phyloP scores from a whole-genome alignment of 37 sponge, comb jelly and placozoan genomes.

The Corticium candelabrum region DNA sequence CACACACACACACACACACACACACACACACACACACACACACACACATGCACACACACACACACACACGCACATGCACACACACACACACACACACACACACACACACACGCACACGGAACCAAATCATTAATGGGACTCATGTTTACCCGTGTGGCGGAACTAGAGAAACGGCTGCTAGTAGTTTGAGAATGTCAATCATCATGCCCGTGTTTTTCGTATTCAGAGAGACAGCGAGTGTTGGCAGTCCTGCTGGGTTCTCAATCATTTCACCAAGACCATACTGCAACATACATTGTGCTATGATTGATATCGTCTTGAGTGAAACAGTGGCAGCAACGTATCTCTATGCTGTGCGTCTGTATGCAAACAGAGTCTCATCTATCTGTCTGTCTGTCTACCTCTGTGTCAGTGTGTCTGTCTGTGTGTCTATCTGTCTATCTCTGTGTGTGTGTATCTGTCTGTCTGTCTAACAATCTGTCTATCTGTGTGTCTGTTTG shows the following conservation, averaged over 20 bases:
- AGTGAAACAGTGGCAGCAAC: too few species aligned
- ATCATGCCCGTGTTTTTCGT: conserved; percentile 77
- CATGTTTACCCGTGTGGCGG: conserved; percentile 25
- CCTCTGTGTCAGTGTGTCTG: too few species aligned
- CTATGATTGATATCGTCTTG: too few species aligned
- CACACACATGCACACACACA: conserved; percentile 12
- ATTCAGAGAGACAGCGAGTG: conserved; percentile 83
- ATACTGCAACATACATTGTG: conserved; percentile 51
- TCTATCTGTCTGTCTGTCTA: too few species aligned
- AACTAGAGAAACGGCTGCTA: conserved; percentile 92
- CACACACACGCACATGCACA: not conserved
- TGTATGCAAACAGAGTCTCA: too few species aligned
- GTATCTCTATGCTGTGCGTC: too few species aligned
- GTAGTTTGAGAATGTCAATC: conserved; percentile 77
- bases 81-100: not conserved
- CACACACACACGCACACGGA: conserved; percentile 28
- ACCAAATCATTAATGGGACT: too few species aligned
- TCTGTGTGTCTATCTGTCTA: too few species aligned
- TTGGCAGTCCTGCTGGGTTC: conserved; percentile 71
- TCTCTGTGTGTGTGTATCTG: too few species aligned
- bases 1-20: conserved; percentile 6
- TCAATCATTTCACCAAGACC: conserved; percentile 84
- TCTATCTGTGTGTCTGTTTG: too few species aligned
- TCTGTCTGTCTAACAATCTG: too few species aligned
- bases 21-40: conserved; percentile 17